A percentile compares a stretch with the other conserved stretches of the same genome.
Conservation (phyloP, 1,140 invertebrate species). For the Brachionus paranguensis region DNA sequence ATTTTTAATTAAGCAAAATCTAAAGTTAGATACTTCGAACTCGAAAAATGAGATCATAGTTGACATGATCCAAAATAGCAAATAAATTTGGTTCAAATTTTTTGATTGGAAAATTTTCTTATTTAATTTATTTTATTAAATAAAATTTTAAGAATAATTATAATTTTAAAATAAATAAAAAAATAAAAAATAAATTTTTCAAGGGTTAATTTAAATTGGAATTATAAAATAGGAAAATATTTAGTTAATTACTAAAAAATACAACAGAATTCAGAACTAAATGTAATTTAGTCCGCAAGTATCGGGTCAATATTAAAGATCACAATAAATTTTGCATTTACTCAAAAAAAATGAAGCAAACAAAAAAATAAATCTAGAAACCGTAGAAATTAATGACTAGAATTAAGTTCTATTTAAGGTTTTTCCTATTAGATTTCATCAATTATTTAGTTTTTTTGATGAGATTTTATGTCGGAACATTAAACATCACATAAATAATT, state of each 20-base stretch:
- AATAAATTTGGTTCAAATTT: neutral
- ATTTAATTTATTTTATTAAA: neutral
- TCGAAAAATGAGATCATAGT: neutral
- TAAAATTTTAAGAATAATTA: neutral
- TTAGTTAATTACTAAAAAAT: neutral
- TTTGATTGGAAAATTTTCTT: neutral
- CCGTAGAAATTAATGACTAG: neutral
- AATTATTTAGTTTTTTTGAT: neutral
- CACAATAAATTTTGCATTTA: neutral
- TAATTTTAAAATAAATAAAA: neutral
- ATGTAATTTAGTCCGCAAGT: neutral
- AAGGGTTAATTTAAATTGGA: neutral
- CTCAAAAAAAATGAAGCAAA: neutral
- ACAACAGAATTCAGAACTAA: neutral
- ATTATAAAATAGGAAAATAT: neutral
- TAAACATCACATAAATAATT: constrained; percentile 5
- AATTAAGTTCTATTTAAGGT: neutral
- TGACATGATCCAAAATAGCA: neutral
- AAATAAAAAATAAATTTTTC: neutral
- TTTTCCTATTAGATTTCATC: constrained; percentile 4
- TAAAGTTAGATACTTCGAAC: neutral
- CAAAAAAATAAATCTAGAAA: neutral
- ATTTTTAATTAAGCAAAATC: neutral
- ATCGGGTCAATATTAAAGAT: neutral
- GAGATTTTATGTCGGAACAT: neutral